These are phyloP conservation scores for Frieseomelitta varia DNA, from an alignment of 1,140 invertebrate species.

Conservation along the genomic window DNA sequence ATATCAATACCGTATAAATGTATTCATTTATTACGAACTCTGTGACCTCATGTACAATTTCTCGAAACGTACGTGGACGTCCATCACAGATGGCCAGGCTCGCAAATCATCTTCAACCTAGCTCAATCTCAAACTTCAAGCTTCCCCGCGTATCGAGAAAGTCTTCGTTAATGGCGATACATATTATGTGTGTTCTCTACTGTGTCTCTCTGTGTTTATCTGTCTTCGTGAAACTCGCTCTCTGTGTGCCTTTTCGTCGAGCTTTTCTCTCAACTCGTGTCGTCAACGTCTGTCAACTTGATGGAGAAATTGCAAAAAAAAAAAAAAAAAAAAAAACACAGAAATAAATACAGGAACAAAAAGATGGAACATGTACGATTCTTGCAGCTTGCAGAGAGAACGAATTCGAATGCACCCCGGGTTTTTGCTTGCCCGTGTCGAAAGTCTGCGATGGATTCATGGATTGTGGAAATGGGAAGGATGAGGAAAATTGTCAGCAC, in stretches of 20 bases:
- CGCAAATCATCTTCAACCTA: not conserved
- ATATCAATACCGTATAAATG: not conserved
- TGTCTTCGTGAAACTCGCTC: constrained; percentile 21
- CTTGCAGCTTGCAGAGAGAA: constrained; percentile 79
- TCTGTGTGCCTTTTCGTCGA: not conserved
- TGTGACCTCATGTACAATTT: not conserved
- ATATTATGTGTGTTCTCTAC: constrained; percentile 5
- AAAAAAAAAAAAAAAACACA: not conserved
- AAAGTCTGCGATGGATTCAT: constrained; percentile 87
- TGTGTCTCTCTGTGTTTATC: constrained; percentile 28
- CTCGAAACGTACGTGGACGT: not conserved
- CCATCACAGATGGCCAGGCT: not conserved
- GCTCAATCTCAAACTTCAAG: not conserved
- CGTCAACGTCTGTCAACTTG: not conserved
- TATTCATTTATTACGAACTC: not conserved
- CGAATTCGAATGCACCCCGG: constrained; percentile 84
- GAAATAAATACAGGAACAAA: not conserved
- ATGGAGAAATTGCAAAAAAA: not conserved
- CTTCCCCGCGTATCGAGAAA: not conserved
- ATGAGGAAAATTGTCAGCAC: constrained; percentile 85
- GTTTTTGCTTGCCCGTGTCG: constrained; percentile 85
- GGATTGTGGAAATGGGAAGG: constrained; percentile 87
- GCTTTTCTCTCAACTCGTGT: not conserved
- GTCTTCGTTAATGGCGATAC: not conserved
- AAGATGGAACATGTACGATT: constrained; percentile 71